A percentile compares a stretch with the other conserved stretches of the same genome.
These are phyloP conservation scores for Carterocephalus palaemon DNA, from an alignment of 2,888 invertebrate genomes.

Conservation along the genomic window DNA sequence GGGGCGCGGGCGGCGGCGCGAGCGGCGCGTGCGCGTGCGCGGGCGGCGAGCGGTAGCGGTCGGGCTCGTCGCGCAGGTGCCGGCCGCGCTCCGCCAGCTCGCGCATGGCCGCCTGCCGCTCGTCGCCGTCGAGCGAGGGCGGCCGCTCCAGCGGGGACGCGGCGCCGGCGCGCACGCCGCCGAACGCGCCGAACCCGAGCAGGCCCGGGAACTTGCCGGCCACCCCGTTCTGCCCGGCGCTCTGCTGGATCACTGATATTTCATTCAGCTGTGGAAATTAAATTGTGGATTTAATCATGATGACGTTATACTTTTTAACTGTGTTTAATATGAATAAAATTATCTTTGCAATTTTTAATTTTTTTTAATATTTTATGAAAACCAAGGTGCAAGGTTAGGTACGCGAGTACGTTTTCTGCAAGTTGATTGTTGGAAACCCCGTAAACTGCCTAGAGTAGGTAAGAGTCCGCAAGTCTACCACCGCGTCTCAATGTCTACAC, in stretches of 20 bases:
- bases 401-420: too few species aligned
- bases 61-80: slow-evolving; percentile 71
- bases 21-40: slow-evolving; percentile 60
- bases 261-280: slow-evolving; percentile 83
- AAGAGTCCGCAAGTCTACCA: too few species aligned
- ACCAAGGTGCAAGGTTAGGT: too few species aligned
- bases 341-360: too few species aligned
- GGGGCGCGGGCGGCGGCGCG: slow-evolving; percentile 46
- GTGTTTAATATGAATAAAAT: too few species aligned
- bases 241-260: slow-evolving; percentile 87
- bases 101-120: slow-evolving; percentile 71
- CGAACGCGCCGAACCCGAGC: slow-evolving; percentile 87
- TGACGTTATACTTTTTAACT: background rate
- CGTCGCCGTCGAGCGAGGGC: slow-evolving; percentile 65
- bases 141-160: slow-evolving; percentile 73
- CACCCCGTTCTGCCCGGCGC: slow-evolving; percentile 84
- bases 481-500: too few species aligned
- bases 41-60: slow-evolving; percentile 66
- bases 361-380: too few species aligned
- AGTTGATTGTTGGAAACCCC: too few species aligned
- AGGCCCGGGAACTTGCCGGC: slow-evolving; percentile 86
- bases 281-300: background rate
- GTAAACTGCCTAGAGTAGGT: too few species aligned
- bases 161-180: slow-evolving; percentile 75
- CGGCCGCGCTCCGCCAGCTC: slow-evolving; percentile 74